A percentile compares a stretch with the other conserved stretches of the same genome.
Evolutionary conservation across 2,113 vertebrate species (phyloP).

Genomic region (Sander lucioperca): DNA sequence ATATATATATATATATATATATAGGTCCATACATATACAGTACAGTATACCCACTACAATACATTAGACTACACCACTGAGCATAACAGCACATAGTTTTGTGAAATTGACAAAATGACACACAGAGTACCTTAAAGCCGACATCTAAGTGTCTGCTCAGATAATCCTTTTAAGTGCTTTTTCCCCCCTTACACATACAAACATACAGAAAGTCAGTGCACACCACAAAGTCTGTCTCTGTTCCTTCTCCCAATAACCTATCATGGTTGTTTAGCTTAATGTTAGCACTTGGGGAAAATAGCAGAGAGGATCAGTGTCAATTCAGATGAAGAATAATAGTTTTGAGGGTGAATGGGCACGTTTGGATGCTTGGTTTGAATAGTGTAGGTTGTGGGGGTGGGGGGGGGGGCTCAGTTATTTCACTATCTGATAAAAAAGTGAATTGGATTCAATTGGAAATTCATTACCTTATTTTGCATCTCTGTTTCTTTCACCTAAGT

Average conservation of each 20-base stretch:
- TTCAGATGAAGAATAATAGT: neutral
- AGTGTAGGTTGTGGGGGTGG: too few relatives aligned
- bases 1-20: too few relatives aligned
- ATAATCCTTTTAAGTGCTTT: slow-evolving; percentile 10
- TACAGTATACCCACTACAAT: too few relatives aligned
- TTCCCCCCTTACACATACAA: neutral
- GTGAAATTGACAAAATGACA: slow-evolving; percentile 25
- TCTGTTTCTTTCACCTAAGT: too few relatives aligned
- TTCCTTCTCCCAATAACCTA: slow-evolving; percentile 9
- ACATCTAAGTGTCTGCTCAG: slow-evolving; percentile 5
- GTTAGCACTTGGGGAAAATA: slow-evolving; percentile 18
- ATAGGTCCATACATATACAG: too few relatives aligned
- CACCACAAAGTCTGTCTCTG: slow-evolving; percentile 11
- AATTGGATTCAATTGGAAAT: too few relatives aligned
- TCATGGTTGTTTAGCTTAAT: slow-evolving; percentile 25
- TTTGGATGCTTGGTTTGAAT: too few relatives aligned
- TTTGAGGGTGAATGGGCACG: too few relatives aligned
- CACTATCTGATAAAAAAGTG: too few relatives aligned
- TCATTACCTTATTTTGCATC: too few relatives aligned
- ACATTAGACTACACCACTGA: too few relatives aligned
- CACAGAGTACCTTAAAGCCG: neutral
- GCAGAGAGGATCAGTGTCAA: neutral
- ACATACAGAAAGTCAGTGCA: slow-evolving; percentile 3
- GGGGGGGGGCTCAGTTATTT: too few relatives aligned
- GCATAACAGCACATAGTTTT: slow-evolving; percentile 6